A percentile compares a stretch with the other conserved stretches of the same genome.
Conservation (phyloP, 37 sponge, comb jelly and placozoan species). For the Trichoplax adhaerens region DNA sequence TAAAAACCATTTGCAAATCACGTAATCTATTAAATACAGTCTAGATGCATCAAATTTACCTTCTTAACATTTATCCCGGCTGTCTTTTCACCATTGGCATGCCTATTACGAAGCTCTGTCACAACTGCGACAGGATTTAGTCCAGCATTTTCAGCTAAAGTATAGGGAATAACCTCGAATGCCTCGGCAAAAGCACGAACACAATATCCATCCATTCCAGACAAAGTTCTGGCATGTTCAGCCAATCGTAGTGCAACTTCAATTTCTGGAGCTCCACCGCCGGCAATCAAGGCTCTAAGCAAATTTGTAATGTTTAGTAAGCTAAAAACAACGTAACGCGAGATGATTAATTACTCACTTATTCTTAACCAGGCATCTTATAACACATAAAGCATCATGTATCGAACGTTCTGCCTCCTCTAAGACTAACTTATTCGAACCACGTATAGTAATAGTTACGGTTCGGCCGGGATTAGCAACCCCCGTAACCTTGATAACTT, state of each 20-base stretch:
- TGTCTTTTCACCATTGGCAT: slow-evolving; percentile 69
- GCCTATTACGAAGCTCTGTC: slow-evolving; percentile 87
- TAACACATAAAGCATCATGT: slow-evolving; percentile 97
- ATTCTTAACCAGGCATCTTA: slow-evolving; percentile 92
- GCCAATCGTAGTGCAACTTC: slow-evolving; percentile 69
- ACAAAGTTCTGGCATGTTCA: slow-evolving; percentile 72
- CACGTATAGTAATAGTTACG: slow-evolving; percentile 71
- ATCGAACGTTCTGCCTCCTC: slow-evolving; percentile 97
- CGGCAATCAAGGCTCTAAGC: slow-evolving; percentile 74
- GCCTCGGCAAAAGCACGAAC: slow-evolving; percentile 87
- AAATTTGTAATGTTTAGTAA: not conserved
- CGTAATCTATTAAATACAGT: not conserved
- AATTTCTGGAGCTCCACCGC: slow-evolving; percentile 96
- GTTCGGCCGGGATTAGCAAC: slow-evolving; percentile 30
- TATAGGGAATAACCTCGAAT: slow-evolving; percentile 88
- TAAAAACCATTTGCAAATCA: not conserved
- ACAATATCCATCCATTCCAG: slow-evolving; percentile 93
- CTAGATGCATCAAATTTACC: slow-evolving; percentile 18
- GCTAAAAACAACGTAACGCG: not conserved
- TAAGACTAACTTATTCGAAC: slow-evolving; percentile 90
- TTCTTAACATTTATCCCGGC: slow-evolving; percentile 96
- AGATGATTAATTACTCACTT: slow-evolving; percentile 33
- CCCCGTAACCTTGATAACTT: slow-evolving; percentile 89
- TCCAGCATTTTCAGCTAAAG: slow-evolving; percentile 97
- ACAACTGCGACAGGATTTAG: slow-evolving; percentile 86